Evolutionary conservation across 2,797 vertebrate genomes (phyloP).

Genomic region (Apogon talboti): DNA sequence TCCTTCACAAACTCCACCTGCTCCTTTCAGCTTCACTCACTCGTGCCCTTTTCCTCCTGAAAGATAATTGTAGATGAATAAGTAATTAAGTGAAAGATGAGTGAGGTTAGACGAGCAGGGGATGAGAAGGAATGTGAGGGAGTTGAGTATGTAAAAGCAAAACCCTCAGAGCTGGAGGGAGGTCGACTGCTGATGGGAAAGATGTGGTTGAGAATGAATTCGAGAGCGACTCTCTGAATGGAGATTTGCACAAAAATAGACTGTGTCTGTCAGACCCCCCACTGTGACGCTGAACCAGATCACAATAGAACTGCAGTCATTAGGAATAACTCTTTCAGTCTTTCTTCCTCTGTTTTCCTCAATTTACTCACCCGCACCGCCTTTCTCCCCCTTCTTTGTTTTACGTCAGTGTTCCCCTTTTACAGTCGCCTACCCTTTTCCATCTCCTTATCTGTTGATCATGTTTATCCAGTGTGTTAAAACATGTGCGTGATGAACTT

Average conservation of each 20-base stretch:
- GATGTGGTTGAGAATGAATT: conserved; percentile 61
- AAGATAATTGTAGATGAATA: conserved; percentile 59
- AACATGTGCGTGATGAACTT: conserved; percentile 19
- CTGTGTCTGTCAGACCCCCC: conserved; percentile 61
- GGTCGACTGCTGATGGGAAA: conserved; percentile 38
- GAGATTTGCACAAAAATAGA: conserved; percentile 78
- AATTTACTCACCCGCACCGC: conserved; percentile 29
- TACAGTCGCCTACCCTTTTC: conserved; percentile 33
- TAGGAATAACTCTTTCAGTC: conserved; percentile 67
- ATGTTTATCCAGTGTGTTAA: conserved; percentile 48
- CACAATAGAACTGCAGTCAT: conserved; percentile 66
- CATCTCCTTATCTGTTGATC: conserved; percentile 54
- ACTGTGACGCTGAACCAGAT: conserved; percentile 44
- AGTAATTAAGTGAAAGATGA: conserved; percentile 59
- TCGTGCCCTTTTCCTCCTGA: conserved; percentile 15
- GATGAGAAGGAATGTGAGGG: conserved; percentile 53
- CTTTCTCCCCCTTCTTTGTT: background rate
- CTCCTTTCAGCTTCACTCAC: conserved; percentile 40
- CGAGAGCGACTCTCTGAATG: conserved; percentile 70
- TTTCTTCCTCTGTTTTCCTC: conserved; percentile 47
- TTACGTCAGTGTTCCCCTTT: conserved; percentile 30
- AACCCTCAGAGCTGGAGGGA: conserved; percentile 52
- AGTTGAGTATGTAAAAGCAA: conserved; percentile 32
- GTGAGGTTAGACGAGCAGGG: conserved; percentile 39
- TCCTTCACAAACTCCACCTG: conserved; percentile 28